Conservation (phyloP, 2,888 invertebrate genomes). For the Axea sp. region DNA sequence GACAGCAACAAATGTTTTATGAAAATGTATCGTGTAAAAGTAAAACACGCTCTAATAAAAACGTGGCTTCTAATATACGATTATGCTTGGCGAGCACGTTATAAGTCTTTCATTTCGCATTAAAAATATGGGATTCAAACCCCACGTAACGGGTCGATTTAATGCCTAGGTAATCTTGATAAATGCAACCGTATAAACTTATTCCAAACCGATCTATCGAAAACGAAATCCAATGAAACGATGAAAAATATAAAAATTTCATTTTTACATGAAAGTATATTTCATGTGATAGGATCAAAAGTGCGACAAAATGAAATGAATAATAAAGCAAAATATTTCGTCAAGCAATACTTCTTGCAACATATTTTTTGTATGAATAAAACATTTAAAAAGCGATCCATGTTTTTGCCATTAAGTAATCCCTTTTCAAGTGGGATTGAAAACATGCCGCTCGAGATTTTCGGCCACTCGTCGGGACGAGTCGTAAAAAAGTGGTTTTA, state of each 20-base stretch:
- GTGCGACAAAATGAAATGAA: too few species aligned
- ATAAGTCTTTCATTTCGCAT: slow-evolving; percentile 57
- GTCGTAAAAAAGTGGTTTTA: slow-evolving; percentile 57
- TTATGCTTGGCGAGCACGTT: slow-evolving; percentile 53
- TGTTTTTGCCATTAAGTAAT: slow-evolving; percentile 21
- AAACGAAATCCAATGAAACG: slow-evolving; percentile 38
- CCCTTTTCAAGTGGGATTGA: slow-evolving; percentile 29
- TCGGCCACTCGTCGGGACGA: slow-evolving; percentile 38
- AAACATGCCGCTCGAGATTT: slow-evolving; percentile 40
- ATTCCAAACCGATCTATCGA: slow-evolving; percentile 32
- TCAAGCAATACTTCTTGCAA: too few species aligned
- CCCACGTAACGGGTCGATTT: slow-evolving; percentile 54
- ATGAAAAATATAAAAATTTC: too few species aligned
- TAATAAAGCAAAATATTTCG: too few species aligned
- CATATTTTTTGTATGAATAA: slow-evolving; percentile 10
- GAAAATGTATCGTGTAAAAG: slow-evolving; percentile 50
- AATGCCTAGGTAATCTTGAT: slow-evolving; percentile 59
- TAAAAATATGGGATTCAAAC: slow-evolving; percentile 54
- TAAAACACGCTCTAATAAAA: slow-evolving; percentile 48
- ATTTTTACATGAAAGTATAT: too few species aligned
- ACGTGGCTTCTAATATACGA: slow-evolving; percentile 46
- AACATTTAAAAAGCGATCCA: slow-evolving; percentile 8
- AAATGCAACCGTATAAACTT: slow-evolving; percentile 41
- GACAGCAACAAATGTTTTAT: slow-evolving; percentile 41
- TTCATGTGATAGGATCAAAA: too few species aligned